Evolutionary conservation across 2,113 vertebrate genomes (phyloP), one percentile per base, ranked within the genome.

Genomic region (Rhea americana): DNA sequence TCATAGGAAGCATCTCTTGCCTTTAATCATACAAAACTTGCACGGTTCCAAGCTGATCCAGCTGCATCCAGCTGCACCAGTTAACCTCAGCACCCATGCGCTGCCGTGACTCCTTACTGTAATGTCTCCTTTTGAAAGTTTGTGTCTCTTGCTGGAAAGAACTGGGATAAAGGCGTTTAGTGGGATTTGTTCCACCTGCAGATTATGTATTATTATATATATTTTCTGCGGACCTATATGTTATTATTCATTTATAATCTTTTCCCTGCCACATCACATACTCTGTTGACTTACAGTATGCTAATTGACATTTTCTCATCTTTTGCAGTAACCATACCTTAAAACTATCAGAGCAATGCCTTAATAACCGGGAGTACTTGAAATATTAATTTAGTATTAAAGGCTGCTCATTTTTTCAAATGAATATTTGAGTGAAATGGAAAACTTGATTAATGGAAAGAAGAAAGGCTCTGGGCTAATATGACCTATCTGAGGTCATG

Each of bases 361-460:
- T 90, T 82, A 85, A 75, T 70, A 62, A 28, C 81, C 37, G 37
- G n/a, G 68, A 89, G 47, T 87, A 91, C 88, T 87, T 85, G 37
- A 93, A 93, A 88, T 55, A 93, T 77, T 92, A 92, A 89, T 96
- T 85, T 58, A 82, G 14, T 43, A 79, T 72, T 82, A 95, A 93
- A 89, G 37, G 3, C 37, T 66, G 14, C 3, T 59, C 18, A 17
- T 83, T 78, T 90, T 91, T 65, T 82, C 51, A 17, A 85, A 73
- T 41, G 78, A 76, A 56, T 87, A 47, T 73, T 87, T 90, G 53
- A 93, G 11, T 63, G 82, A 90, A 93, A 45, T 83, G 8, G 24
- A 90, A 92, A 89, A 81, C 70, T 15, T 85, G 20, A 58, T 58
- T 73, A 91, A 92, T 70, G 26, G 51, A 83, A 84, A 72, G 30